Conservation (phyloP, 2,113 vertebrate genomes). For the Ailurus styani region DNA sequence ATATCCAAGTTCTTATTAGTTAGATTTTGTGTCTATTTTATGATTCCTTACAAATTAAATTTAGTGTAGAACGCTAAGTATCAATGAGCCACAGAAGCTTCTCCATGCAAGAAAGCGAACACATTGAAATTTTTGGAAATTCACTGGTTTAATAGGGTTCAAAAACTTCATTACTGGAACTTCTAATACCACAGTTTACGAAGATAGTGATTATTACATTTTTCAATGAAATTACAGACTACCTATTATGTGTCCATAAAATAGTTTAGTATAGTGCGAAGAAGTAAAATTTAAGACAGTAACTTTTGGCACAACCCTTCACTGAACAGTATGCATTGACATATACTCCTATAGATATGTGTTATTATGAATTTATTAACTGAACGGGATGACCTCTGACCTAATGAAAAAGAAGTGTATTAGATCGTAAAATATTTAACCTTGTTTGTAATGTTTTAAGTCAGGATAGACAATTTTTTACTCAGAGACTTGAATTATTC, state of each 20-base stretch:
- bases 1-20: not conserved
- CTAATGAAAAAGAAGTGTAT: not conserved
- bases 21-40: not conserved
- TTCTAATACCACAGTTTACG: not conserved
- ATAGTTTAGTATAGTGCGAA: not conserved
- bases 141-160: not conserved
- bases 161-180: not conserved
- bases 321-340: not conserved
- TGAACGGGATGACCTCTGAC: conserved; percentile 1
- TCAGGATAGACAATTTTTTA: not conserved
- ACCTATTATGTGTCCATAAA: not conserved
- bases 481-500: not conserved
- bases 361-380: not conserved
- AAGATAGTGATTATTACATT: not conserved
- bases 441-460: not conserved
- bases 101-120: not conserved
- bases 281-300: not conserved
- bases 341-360: not conserved
- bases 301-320: not conserved
- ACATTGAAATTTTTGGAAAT: not conserved
- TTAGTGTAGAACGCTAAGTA: not conserved
- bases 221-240: not conserved
- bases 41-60: not conserved
- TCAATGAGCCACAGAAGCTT: not conserved
- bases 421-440: not conserved